A percentile compares a stretch with the other conserved stretches of the same genome.
Evolutionary conservation across 2,797 vertebrate species (phyloP).

Genomic region (Neostethus bicornis): DNA sequence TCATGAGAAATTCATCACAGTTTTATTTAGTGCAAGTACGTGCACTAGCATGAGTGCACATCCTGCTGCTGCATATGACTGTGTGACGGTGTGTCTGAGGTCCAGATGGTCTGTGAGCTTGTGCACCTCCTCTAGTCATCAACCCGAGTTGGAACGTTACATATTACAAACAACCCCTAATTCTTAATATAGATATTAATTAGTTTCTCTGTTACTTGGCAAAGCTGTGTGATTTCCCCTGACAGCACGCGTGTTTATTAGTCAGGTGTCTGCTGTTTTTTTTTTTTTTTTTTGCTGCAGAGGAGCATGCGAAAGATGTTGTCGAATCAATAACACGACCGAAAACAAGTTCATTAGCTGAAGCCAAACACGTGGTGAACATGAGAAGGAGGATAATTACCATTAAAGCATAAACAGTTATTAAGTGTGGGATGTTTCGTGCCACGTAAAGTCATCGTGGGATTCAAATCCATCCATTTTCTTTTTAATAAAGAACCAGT

Average conservation of each 20-base stretch:
- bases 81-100: constrained; percentile 9
- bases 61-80: constrained; percentile 5
- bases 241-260: constrained; percentile 52
- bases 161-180: constrained; percentile 66
- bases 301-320: constrained; percentile 34
- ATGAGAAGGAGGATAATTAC: constrained; percentile 2
- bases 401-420: constrained; percentile 5
- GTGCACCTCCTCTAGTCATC: constrained; percentile 39
- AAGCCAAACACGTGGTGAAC: constrained; percentile 19
- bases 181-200: constrained; percentile 77
- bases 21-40: constrained; percentile 33
- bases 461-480: no score
- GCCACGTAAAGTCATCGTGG: no score
- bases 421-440: background rate
- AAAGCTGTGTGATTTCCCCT: constrained; percentile 25
- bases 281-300: constrained; percentile 37
- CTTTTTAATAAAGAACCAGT: no score
- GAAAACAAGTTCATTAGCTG: constrained; percentile 56
- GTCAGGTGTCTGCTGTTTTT: constrained; percentile 38
- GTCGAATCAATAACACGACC: constrained; percentile 49
- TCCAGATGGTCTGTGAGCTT: constrained; percentile 61
- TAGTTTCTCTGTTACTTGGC: constrained; percentile 64
- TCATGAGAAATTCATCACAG: constrained; percentile 54
- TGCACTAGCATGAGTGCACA: constrained; percentile 25
- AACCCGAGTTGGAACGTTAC: constrained; percentile 47